Evolutionary conservation across 92 coral and sea anemone species (phyloP), one percentile per base, ranked within the genome.

Genomic region (Palythoa heliodiscus): DNA sequence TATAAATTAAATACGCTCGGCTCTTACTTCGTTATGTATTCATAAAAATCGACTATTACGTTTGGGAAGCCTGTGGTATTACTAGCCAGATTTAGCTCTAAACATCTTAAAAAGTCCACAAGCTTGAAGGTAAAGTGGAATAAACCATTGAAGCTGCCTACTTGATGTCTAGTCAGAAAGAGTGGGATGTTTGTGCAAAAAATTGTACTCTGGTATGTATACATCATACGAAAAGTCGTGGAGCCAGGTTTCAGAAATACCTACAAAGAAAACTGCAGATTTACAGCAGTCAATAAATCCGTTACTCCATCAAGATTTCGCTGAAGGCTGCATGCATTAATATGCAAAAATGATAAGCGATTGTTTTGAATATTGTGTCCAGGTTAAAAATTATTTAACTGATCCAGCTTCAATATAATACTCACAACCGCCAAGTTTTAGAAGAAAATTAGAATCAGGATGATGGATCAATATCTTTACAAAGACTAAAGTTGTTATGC

Each of bases 181-280:
- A 53, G 54, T 70, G 78, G 82, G 87, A 84, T 84, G 71, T 37
- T 73, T 72, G 72, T 84, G 87, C 47, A 84, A 43, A 84, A 73
- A 84, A 38, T 84, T 84, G 11, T 84, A 73, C 29, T 82, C 87
- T 19, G 25, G 58, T 16, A 84, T 84, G 13, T 84, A 71, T 25
- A 72, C 70, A 15, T 29, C 54, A 70, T 73, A 60, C 11, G 29
- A 48, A 5, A 13, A 37, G 12, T 84, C 50, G 12, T n/a, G 24
- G 25, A 84, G 82, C 87, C 87, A 84, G 20, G 82, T 73, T 84
- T 85, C 73, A 58, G 82, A 72, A 52, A 84, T 73, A 22, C 87
- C 87, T 55, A 84, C 73, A 54, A 74, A 24, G 87, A 75, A 39
- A 85, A 85, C 43, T 75, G 25, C 10, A 61, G 60, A 53, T 73